phyloP scores from a whole-genome alignment of 92 coral and sea anemone species.

The Phymanthus crucifer region DNA sequence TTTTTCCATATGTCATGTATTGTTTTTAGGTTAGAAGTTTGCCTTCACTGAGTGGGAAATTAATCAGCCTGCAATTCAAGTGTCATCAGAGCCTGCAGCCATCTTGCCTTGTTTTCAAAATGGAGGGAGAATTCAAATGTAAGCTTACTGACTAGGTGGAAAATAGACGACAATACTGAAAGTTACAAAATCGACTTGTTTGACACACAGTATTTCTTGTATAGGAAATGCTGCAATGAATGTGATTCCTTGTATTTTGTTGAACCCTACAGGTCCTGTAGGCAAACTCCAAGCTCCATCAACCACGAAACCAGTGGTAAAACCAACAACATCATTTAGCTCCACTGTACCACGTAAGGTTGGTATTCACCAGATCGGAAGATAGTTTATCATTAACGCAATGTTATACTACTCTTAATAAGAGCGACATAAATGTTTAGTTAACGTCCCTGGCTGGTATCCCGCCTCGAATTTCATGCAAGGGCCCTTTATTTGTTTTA shows the following conservation, averaged over 20 bases:
- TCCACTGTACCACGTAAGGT: not conserved
- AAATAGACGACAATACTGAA: not conserved
- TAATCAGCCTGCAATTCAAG: constrained; percentile 12
- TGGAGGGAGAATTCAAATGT: constrained; percentile 15
- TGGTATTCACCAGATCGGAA: not conserved
- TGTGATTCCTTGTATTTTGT: not conserved
- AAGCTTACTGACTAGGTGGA: not conserved
- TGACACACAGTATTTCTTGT: not conserved
- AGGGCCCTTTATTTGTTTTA: no score
- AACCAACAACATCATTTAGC: not conserved
- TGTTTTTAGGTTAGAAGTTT: not conserved
- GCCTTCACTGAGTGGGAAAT: not conserved
- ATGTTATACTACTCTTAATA: not conserved
- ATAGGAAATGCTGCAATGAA: not conserved
- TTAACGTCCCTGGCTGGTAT: no score
- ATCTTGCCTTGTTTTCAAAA: constrained; percentile 25
- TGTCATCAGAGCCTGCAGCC: not conserved
- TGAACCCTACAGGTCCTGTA: not conserved
- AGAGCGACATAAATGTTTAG: not conserved
- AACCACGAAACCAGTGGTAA: not conserved
- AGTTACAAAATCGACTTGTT: no score
- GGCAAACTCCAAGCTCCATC: not conserved
- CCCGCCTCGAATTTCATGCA: no score
- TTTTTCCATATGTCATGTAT: no score
- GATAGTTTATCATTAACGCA: not conserved